Base-by-base conservation (phyloP, 2,113 vertebrate species). In the Gobiocypris rarus region DNA sequence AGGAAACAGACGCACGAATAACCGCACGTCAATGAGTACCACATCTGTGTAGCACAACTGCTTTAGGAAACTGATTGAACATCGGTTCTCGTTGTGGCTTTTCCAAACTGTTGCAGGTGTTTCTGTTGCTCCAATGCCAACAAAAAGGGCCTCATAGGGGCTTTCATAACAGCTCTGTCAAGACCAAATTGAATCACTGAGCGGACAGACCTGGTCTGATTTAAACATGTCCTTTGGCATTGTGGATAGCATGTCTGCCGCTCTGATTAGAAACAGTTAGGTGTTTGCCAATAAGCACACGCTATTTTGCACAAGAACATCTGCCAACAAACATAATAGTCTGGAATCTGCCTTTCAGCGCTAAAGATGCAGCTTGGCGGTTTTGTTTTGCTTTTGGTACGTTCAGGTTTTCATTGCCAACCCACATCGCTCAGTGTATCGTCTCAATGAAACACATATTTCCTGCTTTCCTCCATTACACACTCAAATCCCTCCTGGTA, bases 381-480 rank as follows among this genome's bases (percentile, higher is more conserved):
- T 73, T n/a, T 56, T 38, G 56, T 76, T 76, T 75, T 61, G 76
- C 56, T 86, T 84, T 85, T 85, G 85, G 84, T 88, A 88, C 77
- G 54, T 74, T 81, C 52, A 83, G 88, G 87, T 90, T 91, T 88
- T 91, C 85, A 83, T 93, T 91, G 89, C 87, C 89, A 87, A 87
- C 88, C 84, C 87, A 88, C 89, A 90, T 73, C 6, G n/a, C 13
- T 73, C 41, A 1, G 70, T n/a, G 41, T 13, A 26, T 80, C 83
- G 89, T 92, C 85, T 90, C 86, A 91, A 86, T 89, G 80, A 77
- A 89, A 91, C 86, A 78, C 88, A 89, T 84, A 85, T 88, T 88
- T 89, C 89, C 90, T 85, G 77, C 79, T 84, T 87, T 89, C 89
- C 90, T 92, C 89, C 84, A 88, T 91, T 90, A 88, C 89, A 90